A percentile compares a stretch with the other conserved stretches of the same genome.
phyloP scores from a whole-genome alignment of 2,888 invertebrate genomes.

The Pachliopta kotzebuea region DNA sequence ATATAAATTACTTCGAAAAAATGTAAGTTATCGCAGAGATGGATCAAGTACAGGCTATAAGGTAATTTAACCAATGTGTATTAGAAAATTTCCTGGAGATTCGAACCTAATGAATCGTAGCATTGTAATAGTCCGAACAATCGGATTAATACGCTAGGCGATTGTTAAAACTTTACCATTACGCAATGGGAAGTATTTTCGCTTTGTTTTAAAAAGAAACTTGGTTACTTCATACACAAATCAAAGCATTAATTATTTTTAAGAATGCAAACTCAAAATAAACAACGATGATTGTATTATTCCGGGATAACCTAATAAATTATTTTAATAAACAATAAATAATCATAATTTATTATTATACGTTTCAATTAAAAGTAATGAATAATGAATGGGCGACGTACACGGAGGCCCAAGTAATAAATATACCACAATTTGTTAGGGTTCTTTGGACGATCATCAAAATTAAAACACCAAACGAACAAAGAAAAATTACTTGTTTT shows the following conservation, averaged over 20 bases:
- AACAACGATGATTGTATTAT: slow-evolving; percentile 18
- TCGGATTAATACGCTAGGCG: no score
- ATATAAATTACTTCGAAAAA: no score
- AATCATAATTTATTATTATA: slow-evolving; percentile 19
- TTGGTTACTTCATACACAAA: background rate
- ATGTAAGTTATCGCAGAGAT: no score
- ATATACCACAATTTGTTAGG: background rate
- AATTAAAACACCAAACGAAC: no score
- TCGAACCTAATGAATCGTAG: no score
- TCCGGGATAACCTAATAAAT: slow-evolving; percentile 21
- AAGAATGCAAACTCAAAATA: slow-evolving; percentile 13
- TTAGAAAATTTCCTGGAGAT: no score
- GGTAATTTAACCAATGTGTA: no score
- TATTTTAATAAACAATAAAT: slow-evolving; percentile 23
- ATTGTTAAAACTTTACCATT: no score
- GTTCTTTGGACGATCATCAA: slow-evolving; percentile 2
- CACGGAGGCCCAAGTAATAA: slow-evolving; percentile 16
- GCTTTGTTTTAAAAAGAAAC: background rate
- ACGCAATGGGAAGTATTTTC: no score
- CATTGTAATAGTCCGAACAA: no score
- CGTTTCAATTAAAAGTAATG: slow-evolving; percentile 18
- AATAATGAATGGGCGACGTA: slow-evolving; percentile 9
- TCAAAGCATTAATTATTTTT: slow-evolving; percentile 9
- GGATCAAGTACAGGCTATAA: no score
- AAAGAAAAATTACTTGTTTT: no score